These are phyloP conservation scores for Zaprionus obscuricornis DNA, from an alignment of 2,888 invertebrate genomes.

Conservation along the genomic window DNA sequence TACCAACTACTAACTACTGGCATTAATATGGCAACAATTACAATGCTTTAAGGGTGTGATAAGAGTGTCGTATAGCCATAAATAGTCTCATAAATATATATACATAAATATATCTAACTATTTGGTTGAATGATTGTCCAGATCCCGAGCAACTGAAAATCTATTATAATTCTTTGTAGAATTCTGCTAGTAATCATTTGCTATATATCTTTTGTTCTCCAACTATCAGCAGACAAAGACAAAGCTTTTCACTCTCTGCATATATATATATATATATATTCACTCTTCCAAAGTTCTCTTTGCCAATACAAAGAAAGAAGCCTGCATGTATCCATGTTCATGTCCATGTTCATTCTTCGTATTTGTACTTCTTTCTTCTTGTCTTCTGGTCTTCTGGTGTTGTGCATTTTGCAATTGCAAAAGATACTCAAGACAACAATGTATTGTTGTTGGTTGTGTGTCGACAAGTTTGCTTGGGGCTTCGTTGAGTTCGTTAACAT, in stretches of 20 bases:
- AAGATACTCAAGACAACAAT: neutral
- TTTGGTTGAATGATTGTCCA: too few species aligned
- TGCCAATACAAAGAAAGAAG: neutral
- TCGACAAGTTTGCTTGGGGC: slow-evolving; percentile 11
- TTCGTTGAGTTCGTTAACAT: slow-evolving; percentile 73
- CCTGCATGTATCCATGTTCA: too few species aligned
- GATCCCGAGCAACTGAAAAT: too few species aligned
- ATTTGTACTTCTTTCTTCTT: slow-evolving; percentile 8
- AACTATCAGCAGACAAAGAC: too few species aligned
- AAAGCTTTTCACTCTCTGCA: too few species aligned
- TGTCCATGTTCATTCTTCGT: slow-evolving; percentile 5
- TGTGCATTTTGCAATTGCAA: slow-evolving; percentile 43
- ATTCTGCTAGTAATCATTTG: too few species aligned
- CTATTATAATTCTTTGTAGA: too few species aligned
- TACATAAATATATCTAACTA: too few species aligned
- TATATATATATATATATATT: too few species aligned
- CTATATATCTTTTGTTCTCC: too few species aligned
- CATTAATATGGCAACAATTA: slow-evolving; percentile 49
- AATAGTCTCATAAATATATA: too few species aligned
- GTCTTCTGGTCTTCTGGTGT: neutral
- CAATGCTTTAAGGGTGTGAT: slow-evolving; percentile 48
- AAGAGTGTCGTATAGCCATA: slow-evolving; percentile 32
- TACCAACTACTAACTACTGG: slow-evolving; percentile 29
- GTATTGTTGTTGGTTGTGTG: slow-evolving; percentile 3
- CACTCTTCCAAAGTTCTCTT: too few species aligned